A percentile compares a stretch with the other conserved stretches of the same genome.
phyloP scores from a whole-genome alignment of 2,113 vertebrate genomes.

The Periophthalmus modestus region DNA sequence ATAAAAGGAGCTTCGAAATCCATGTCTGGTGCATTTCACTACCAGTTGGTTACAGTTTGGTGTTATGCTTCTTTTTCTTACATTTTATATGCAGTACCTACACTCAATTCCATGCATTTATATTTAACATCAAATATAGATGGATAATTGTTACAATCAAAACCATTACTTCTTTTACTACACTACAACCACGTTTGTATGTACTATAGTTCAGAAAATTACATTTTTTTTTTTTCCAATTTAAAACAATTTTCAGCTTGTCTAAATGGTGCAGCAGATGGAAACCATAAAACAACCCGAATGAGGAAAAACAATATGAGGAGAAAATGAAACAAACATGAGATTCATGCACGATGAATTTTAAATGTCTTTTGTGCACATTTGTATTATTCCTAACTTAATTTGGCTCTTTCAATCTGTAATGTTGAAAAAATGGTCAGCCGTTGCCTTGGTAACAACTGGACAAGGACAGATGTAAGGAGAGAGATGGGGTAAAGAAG shows the following conservation, averaged over 20 bases:
- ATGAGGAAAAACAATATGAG: neutral
- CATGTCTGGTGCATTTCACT: too few relatives aligned
- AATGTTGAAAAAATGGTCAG: constrained; percentile 5
- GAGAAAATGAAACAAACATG: neutral
- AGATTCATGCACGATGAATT: neutral
- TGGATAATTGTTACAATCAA: too few relatives aligned
- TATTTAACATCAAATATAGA: too few relatives aligned
- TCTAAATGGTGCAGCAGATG: neutral
- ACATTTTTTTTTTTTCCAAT: neutral
- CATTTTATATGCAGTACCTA: too few relatives aligned
- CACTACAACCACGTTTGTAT: too few relatives aligned
- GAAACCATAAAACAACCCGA: neutral
- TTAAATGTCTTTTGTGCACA: neutral
- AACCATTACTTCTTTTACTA: too few relatives aligned
- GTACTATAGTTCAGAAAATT: neutral
- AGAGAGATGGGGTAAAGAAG: neutral
- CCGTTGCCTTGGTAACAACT: constrained; percentile 57
- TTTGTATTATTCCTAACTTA: constrained; percentile 15
- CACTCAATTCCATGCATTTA: too few relatives aligned
- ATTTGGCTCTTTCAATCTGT: neutral
- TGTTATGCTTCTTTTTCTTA: too few relatives aligned
- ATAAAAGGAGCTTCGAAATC: neutral
- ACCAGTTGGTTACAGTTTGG: too few relatives aligned
- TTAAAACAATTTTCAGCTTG: neutral
- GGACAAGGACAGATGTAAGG: constrained; percentile 13